Percentiles rank a stretch among this genome's conserved stretches.
Evolutionary conservation across 2,888 invertebrate genomes (phyloP).

Genomic region (Steromphala cineraria): DNA sequence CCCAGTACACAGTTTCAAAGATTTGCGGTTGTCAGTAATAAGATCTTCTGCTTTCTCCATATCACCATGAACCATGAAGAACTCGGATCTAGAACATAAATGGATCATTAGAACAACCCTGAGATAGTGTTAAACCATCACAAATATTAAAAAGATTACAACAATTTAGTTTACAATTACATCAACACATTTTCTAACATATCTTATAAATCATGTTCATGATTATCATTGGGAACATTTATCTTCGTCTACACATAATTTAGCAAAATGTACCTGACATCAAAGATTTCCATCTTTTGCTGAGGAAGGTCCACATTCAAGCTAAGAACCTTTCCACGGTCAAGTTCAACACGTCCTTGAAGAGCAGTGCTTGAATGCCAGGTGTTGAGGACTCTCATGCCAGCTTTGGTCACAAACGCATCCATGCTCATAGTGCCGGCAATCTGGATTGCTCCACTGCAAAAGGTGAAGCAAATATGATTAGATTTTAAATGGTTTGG

Average conservation of each 20-base stretch:
- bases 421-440: constrained; percentile 90
- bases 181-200: too few relatives aligned
- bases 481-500: too few relatives aligned
- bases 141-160: too few relatives aligned
- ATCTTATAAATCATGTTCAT: neutral
- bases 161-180: too few relatives aligned
- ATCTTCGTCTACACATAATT: too few relatives aligned
- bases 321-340: constrained; percentile 82
- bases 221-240: neutral
- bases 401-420: constrained; percentile 86
- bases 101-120: too few relatives aligned
- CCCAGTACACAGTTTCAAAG: constrained; percentile 74
- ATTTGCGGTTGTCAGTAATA: constrained; percentile 80
- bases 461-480: neutral
- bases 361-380: constrained; percentile 90
- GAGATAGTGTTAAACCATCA: too few relatives aligned
- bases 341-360: constrained; percentile 83
- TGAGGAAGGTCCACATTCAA: constrained; percentile 88
- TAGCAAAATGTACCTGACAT: constrained; percentile 79
- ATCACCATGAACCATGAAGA: constrained; percentile 70
- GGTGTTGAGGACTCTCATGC: constrained; percentile 87
- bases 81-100: constrained; percentile 57
- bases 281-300: constrained; percentile 89
- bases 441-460: constrained; percentile 88
- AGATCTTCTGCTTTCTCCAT: constrained; percentile 82